Evolutionary conservation across 2,113 vertebrate genomes (phyloP).

Genomic region (Ahaetulla prasina): DNA sequence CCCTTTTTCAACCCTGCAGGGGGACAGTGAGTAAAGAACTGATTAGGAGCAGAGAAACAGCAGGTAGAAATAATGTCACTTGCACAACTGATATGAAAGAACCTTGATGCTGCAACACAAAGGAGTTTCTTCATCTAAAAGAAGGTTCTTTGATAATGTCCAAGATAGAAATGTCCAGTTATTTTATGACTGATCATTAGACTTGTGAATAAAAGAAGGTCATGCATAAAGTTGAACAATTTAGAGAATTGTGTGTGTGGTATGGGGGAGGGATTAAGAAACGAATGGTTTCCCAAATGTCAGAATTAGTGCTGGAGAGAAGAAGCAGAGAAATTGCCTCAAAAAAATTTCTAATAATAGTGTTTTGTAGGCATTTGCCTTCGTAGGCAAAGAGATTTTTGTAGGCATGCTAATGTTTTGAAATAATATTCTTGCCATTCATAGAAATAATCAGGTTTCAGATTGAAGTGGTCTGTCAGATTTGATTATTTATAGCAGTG

Average conservation of each 20-base stretch:
- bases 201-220: not conserved
- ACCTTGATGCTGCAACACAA: not conserved
- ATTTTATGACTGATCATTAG: not conserved
- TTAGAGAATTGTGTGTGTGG: not conserved
- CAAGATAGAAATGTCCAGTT: not conserved
- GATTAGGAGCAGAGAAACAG: not conserved
- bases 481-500: not conserved
- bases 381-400: too few species aligned
- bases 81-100: not conserved
- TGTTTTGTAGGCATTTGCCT: too few species aligned
- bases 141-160: not conserved
- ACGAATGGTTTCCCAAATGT: not conserved
- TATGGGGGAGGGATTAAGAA: not conserved
- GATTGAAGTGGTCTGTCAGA: not conserved
- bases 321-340: too few species aligned
- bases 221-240: not conserved
- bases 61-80: not conserved
- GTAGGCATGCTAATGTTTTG: not conserved
- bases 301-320: not conserved
- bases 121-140: not conserved
- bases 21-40: not conserved
- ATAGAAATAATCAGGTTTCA: not conserved
- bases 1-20: not conserved
- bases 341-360: not conserved
- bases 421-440: not conserved